Conservation (phyloP, 1,140 invertebrate genomes). For the Tenebrio molitor region DNA sequence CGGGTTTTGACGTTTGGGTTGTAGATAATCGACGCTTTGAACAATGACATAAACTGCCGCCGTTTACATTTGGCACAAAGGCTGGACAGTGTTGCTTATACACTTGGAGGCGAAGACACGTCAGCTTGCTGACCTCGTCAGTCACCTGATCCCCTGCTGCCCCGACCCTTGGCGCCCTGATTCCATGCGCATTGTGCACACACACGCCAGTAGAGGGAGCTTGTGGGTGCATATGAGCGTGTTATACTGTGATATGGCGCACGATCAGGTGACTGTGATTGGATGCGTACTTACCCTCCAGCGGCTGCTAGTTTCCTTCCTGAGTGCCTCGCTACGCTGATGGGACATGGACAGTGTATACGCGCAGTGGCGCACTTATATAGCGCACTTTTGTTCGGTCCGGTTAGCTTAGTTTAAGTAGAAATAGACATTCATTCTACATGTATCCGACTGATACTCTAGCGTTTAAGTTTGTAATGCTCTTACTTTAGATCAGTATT, state of each 20-base stretch:
- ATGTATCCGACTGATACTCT: conserved; percentile 60
- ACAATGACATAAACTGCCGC: conserved; percentile 84
- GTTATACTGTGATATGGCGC: conserved; percentile 67
- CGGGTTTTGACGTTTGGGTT: conserved; percentile 53
- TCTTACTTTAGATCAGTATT: conserved; percentile 29
- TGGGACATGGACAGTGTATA: conserved; percentile 64
- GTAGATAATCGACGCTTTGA: conserved; percentile 85
- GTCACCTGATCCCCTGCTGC: conserved; percentile 69
- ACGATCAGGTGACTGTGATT: conserved; percentile 66
- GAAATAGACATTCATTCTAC: conserved; percentile 59
- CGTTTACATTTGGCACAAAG: conserved; percentile 91
- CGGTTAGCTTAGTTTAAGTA: conserved; percentile 63
- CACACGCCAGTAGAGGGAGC: conserved; percentile 49
- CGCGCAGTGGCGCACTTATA: conserved; percentile 50
- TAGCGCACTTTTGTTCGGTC: conserved; percentile 60
- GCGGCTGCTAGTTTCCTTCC: conserved; percentile 65
- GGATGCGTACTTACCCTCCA: conserved; percentile 66
- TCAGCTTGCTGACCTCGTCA: conserved; percentile 70
- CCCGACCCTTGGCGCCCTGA: conserved; percentile 63
- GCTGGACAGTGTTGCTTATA: conserved; percentile 91
- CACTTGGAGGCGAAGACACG: conserved; percentile 83
- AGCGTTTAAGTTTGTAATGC: conserved; percentile 18
- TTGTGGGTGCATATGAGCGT: conserved; percentile 61
- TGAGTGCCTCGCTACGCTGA: conserved; percentile 66
- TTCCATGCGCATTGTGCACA: conserved; percentile 60